phyloP scores from a whole-genome alignment of 2,113 vertebrate species.

The Bettongia penicillata region DNA sequence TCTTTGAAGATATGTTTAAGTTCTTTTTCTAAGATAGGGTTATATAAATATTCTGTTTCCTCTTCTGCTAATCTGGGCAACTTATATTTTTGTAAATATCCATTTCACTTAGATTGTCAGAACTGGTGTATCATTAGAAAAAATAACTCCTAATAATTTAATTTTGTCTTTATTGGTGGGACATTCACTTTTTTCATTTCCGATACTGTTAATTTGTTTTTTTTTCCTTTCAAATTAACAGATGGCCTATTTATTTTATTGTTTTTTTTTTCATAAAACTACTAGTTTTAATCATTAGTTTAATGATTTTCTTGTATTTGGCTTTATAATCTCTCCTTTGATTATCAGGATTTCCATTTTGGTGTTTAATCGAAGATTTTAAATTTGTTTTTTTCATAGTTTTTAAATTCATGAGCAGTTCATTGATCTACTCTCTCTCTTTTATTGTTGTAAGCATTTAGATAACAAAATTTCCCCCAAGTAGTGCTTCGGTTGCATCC shows the following conservation, averaged over 20 bases:
- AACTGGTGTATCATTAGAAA: too few species aligned
- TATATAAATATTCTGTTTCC: too few species aligned
- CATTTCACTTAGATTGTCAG: too few species aligned
- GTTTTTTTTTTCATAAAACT: not conserved
- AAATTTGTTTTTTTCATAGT: not conserved
- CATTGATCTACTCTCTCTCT: too few species aligned
- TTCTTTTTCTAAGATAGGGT: too few species aligned
- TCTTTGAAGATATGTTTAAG: too few species aligned
- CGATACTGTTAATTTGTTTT: not conserved
- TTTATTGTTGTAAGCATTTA: too few species aligned
- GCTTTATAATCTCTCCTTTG: not conserved
- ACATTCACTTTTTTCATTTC: not conserved
- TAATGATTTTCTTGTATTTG: not conserved
- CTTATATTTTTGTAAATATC: too few species aligned
- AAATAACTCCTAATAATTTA: not conserved
- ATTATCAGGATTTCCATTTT: not conserved
- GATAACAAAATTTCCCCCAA: too few species aligned
- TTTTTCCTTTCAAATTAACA: not conserved
- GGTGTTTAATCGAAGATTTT: not conserved
- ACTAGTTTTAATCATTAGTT: not conserved
- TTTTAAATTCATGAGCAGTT: too few species aligned
- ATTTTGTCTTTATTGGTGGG: not conserved
- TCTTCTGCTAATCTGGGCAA: too few species aligned
- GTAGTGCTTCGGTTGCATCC: too few species aligned
- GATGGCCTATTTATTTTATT: not conserved